phyloP scores from a whole-genome alignment of 2,888 invertebrate genomes.

The Fabriciana adippe region DNA sequence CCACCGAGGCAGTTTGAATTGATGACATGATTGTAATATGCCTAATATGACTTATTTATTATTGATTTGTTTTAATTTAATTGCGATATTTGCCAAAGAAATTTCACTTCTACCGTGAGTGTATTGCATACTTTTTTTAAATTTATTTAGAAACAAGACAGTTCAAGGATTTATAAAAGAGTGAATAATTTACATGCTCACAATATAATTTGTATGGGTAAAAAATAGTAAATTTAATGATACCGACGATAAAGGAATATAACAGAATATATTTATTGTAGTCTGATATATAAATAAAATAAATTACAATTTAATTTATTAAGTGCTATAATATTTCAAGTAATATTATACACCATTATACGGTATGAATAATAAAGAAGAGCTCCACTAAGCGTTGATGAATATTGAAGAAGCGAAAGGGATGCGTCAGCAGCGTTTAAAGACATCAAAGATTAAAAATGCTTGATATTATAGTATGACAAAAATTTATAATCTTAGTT shows the following conservation, averaged over 20 bases:
- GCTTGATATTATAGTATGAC: conserved; percentile 2
- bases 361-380: conserved; percentile 35
- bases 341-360: conserved; percentile 26
- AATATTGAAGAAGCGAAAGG: conserved; percentile 35
- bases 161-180: too few species aligned
- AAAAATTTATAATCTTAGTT: not conserved
- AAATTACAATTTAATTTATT: conserved; percentile 4
- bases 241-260: not conserved
- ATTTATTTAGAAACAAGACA: too few species aligned
- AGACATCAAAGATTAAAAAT: conserved; percentile 25
- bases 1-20: too few species aligned
- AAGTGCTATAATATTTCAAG: conserved; percentile 21
- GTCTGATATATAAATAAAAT: not conserved
- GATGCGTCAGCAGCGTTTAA: conserved; percentile 34
- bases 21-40: too few species aligned
- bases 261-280: not conserved
- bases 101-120: too few species aligned
- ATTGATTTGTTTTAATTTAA: too few species aligned
- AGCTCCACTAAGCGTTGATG: conserved; percentile 32
- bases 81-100: too few species aligned
- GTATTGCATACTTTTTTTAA: too few species aligned
- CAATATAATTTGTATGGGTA: not conserved
- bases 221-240: not conserved
- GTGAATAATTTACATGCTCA: too few species aligned
- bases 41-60: too few species aligned